Conservation (phyloP, 1,140 invertebrate genomes). For the Rhizoglyphus robini region DNA sequence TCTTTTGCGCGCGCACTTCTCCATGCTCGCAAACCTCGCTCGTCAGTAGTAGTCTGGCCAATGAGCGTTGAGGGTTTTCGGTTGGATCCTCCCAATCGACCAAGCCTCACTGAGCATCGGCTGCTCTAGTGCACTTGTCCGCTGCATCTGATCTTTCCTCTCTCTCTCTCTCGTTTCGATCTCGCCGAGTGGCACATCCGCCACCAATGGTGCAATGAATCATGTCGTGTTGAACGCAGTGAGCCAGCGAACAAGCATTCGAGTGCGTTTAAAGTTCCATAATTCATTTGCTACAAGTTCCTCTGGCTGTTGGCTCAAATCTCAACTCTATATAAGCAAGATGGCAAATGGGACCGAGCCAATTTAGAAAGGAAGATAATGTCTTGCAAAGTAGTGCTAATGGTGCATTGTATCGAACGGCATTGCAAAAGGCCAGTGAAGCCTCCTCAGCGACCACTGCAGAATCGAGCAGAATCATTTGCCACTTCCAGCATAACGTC, state of each 20-base stretch:
- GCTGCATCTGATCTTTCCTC: too few relatives aligned
- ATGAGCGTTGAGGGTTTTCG: not conserved
- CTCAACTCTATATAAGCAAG: not conserved
- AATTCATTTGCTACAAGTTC: conserved; percentile 8
- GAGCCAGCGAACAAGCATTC: not conserved
- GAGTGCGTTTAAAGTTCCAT: conserved; percentile 7
- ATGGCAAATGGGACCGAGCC: not conserved
- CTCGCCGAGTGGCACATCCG: not conserved
- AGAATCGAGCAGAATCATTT: too few relatives aligned
- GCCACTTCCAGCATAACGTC: too few relatives aligned
- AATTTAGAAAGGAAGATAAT: not conserved
- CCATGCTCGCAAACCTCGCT: not conserved
- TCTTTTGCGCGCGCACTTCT: not conserved
- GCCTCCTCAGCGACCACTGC: too few relatives aligned
- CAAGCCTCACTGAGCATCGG: not conserved
- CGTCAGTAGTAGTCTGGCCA: not conserved
- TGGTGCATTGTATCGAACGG: too few relatives aligned
- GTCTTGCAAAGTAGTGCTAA: too few relatives aligned
- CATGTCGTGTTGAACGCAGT: not conserved
- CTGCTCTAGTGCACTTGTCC: too few relatives aligned
- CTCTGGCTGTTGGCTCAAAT: not conserved
- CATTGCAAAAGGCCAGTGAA: too few relatives aligned
- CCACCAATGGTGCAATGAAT: not conserved
- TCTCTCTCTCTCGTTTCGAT: not conserved
- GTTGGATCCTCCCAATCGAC: not conserved